Evolutionary conservation across 2,113 vertebrate genomes (phyloP).

Genomic region (Promerops cafer): DNA sequence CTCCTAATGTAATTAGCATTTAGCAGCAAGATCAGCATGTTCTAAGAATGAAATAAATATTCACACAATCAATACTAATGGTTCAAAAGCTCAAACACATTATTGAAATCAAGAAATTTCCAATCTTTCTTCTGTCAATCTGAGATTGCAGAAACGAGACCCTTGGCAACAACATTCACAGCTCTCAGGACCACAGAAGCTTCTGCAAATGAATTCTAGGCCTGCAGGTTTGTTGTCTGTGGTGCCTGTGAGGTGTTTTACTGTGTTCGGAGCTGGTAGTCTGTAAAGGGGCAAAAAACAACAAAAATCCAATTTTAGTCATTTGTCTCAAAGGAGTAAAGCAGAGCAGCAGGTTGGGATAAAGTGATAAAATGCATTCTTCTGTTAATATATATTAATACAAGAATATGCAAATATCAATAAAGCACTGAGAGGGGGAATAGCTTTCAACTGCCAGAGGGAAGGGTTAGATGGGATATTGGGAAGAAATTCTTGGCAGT

Average conservation of each 20-base stretch:
- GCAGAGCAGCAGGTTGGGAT: neutral
- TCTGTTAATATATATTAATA: neutral
- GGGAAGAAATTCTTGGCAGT: neutral
- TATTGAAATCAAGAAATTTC: neutral
- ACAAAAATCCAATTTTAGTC: fast-evolving
- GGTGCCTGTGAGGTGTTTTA: neutral
- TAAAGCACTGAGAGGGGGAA: neutral
- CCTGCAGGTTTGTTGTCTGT: neutral
- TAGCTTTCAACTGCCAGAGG: neutral
- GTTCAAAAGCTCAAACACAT: conserved; percentile 58
- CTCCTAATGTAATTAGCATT: conserved; percentile 37
- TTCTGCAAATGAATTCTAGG: conserved; percentile 2
- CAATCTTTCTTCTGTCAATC: conserved; percentile 4
- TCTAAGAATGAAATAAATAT: conserved; percentile 53
- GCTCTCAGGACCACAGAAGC: conserved; percentile 29
- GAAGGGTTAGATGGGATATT: neutral
- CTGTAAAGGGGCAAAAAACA: conserved; percentile 4
- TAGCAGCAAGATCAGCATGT: conserved; percentile 48
- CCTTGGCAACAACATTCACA: conserved; percentile 35
- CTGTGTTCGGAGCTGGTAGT: conserved; percentile 82
- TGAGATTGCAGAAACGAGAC: neutral
- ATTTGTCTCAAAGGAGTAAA: neutral
- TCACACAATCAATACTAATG: conserved; percentile 57
- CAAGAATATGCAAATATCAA: neutral
- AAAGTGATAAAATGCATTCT: neutral